Conservation (phyloP, 2,113 vertebrate species). For the Galbula dea region DNA sequence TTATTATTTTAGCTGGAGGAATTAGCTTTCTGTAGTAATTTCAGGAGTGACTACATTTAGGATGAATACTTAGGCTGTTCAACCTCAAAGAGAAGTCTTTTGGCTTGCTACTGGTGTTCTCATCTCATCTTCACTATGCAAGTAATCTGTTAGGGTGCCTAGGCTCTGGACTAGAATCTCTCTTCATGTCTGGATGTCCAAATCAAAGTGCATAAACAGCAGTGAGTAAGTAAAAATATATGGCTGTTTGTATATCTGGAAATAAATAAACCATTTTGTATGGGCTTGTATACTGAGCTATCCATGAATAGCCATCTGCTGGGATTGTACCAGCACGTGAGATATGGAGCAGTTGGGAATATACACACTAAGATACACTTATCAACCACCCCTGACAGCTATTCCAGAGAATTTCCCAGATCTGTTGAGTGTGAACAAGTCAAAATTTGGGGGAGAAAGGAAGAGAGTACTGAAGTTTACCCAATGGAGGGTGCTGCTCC, state of each 20-base stretch:
- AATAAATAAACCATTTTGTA: neutral
- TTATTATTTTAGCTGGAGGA: neutral
- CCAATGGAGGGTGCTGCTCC: neutral
- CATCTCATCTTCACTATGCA: neutral
- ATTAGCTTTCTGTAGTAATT: neutral
- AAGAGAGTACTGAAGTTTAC: neutral
- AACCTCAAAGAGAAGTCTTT: neutral
- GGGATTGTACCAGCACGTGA: fast-evolving
- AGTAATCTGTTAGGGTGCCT: neutral
- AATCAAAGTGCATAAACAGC: neutral
- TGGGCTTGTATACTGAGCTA: neutral
- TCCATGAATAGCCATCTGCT: neutral
- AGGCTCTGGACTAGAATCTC: neutral
- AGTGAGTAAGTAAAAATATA: neutral
- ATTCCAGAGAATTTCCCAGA: neutral
- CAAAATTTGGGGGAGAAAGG: neutral
- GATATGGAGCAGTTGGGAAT: neutral
- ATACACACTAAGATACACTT: neutral
- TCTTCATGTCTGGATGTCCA: neutral
- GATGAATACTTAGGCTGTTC: neutral
- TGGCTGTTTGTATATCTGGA: neutral
- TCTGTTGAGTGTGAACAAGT: neutral
- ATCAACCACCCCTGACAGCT: neutral
- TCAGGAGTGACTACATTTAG: neutral
- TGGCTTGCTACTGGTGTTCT: neutral